Evolutionary conservation across 1,140 invertebrate species (phyloP).

Genomic region (Belonocnema kinseyi): DNA sequence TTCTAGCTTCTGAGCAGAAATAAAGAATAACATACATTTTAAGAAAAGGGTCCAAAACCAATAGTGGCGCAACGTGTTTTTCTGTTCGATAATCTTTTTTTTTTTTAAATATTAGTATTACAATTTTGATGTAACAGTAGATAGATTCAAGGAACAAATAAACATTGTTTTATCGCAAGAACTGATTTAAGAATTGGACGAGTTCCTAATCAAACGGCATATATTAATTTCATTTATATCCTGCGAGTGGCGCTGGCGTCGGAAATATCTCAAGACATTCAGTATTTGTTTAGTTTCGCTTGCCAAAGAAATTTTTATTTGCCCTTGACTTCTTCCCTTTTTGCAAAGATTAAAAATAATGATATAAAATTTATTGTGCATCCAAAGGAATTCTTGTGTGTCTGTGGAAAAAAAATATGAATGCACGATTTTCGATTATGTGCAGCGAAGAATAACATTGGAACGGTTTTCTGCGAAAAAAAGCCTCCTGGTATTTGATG

Average conservation of each 20-base stretch:
- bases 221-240: slow-evolving; percentile 22
- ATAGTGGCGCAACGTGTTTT: neutral
- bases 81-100: neutral
- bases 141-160: slow-evolving; percentile 3
- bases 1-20: neutral
- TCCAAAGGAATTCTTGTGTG: no score
- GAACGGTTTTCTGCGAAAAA: neutral
- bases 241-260: no score
- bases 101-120: neutral
- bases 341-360: no score
- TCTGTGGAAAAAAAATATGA: neutral
- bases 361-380: no score
- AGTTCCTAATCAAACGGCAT: slow-evolving; percentile 19
- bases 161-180: slow-evolving; percentile 13
- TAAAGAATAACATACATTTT: neutral
- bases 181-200: neutral
- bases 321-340: no score
- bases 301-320: no score
- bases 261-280: no score
- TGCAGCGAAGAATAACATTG: neutral
- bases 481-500: neutral
- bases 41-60: neutral
- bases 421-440: neutral
- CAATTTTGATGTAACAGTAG: neutral
- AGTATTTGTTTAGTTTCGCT: no score